Percentiles rank a stretch among this genome's conserved stretches.
Evolutionary conservation across 2,113 vertebrate genomes (phyloP).

Genomic region (Leucopternis melanops): DNA sequence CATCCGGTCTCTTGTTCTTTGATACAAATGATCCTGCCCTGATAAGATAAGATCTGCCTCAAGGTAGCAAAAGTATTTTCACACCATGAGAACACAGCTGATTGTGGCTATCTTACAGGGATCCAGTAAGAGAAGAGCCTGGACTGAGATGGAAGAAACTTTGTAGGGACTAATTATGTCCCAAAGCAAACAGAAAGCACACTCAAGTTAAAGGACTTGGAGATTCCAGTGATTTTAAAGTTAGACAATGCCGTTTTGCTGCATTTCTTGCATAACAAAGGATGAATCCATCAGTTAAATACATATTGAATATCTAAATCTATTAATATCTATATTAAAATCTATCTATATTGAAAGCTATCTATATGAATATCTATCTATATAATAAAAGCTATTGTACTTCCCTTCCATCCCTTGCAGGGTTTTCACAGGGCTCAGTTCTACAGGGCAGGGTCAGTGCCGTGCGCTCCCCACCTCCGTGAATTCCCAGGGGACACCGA

Average conservation of each 20-base stretch:
- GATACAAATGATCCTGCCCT: background rate
- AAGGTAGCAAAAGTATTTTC: background rate
- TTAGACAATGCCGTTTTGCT: background rate
- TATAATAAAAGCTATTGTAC: background rate
- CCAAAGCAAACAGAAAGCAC: background rate
- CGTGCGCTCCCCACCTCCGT: fast-evolving
- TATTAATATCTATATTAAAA: background rate
- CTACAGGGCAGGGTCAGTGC: background rate
- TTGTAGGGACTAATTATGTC: background rate
- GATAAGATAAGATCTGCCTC: background rate
- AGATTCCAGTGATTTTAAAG: background rate
- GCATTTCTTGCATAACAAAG: background rate
- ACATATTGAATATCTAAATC: background rate
- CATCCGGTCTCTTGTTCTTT: background rate
- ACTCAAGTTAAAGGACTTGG: background rate
- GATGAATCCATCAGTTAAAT: background rate
- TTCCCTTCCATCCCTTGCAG: background rate
- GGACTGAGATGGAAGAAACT: background rate
- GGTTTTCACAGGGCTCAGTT: background rate
- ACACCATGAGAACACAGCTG: background rate
- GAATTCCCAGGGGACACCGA: background rate
- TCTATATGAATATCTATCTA: background rate
- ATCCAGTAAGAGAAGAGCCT: background rate
- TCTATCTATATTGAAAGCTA: background rate
- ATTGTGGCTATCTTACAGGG: background rate